Base-by-base conservation (phyloP, 2,113 vertebrate species). In the Percina caprodes region DNA sequence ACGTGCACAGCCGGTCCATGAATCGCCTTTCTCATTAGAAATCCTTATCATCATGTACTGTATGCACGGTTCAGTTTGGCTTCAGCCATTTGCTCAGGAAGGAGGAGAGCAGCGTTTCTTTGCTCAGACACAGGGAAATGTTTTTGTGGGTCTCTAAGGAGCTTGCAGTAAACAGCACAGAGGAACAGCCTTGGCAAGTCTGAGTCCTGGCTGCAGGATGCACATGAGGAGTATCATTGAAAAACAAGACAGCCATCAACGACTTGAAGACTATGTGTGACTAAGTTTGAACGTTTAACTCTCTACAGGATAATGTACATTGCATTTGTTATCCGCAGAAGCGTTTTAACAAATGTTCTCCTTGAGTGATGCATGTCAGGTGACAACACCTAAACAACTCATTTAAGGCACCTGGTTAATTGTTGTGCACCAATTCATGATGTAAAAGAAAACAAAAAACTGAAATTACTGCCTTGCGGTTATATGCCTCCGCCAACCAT, bases 161-260 rank as follows among this genome's bases (percentile, higher is more conserved):
- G 82, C 86, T 84, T 76, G 83, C 74, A 83, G 86, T 88, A 91
- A 87, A 88, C 85, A 80, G 82, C 84, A 74, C 48, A 74, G 54
- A 42, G 74, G 63, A 84, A 73, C 42, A 45, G 69, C 60, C 30
- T 48, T 18, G 48, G 74, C 54, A 24, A 62, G 70, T 51, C 54
- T 39, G 59, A 63, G 66, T 66, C 55, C 65, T n/a, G 26, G 62
- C 82, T 71, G 70, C 73, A 74, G 52, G 83, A 86, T 75, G 61
- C 79, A 74, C 79, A 14, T 6, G 59, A 89, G 68, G 39, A 52
- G 67, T 39, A 84, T 74, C 56, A 58, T 26, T 49, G 59, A 55
- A 84, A 80, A 84, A 60, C 74, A 76, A 80, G 78, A 77, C 78
- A 75, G 86, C 78, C 61, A 86, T 90, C 81, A 83, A 42, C 13